Base-by-base conservation (phyloP, 2,797 vertebrate species). In the Danio albolineatus region DNA sequence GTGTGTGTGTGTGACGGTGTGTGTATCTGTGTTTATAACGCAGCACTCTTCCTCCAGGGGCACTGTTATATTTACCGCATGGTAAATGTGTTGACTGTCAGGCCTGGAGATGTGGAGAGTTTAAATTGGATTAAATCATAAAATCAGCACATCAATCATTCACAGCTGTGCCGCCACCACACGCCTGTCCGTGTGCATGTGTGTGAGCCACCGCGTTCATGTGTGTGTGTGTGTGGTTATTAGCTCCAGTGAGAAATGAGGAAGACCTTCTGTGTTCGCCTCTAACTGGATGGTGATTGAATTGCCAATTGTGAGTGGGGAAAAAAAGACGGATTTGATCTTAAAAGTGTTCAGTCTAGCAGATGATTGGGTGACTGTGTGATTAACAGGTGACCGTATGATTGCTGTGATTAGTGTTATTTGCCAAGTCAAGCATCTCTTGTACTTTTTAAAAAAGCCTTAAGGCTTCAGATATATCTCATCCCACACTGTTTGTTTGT, bases 121-220 rank as follows among this genome's bases (percentile, higher is more conserved):
- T 89, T 85, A 91, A 91, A 92, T 90, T 91, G 84, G 88, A 91
- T 92, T 90, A 91, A 91, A 87, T 88, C 79, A 87, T 86, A 88
- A 90, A 91, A 92, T 93, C 88, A 90, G 87, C 87, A 84, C 87
- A 92, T 92, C 89, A 88, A 87, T 91, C 90, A 90, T 84, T 85
- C 87, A 84, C 87, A 88, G 88, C 83, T 86, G 43, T 78, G 82
- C 65, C 76, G 82, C 87, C 90, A 89, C 91, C 84, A 90, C 89
- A 88, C 85, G 65, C 81, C 78, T 79, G 72, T 72, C 28, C 9
- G 8, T 73, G 54, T 73, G 75, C 74, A 61, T 61, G 46, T 57
- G 76, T 46, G 59, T 70, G 61, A 64, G 64, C 73, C 61, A 57
- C 57, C 57, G 67, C 49, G 43, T 64, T 12, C 41, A 44, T 54